Base-by-base conservation (phyloP, 2,113 vertebrate species). In the Phaetusa simplex region DNA sequence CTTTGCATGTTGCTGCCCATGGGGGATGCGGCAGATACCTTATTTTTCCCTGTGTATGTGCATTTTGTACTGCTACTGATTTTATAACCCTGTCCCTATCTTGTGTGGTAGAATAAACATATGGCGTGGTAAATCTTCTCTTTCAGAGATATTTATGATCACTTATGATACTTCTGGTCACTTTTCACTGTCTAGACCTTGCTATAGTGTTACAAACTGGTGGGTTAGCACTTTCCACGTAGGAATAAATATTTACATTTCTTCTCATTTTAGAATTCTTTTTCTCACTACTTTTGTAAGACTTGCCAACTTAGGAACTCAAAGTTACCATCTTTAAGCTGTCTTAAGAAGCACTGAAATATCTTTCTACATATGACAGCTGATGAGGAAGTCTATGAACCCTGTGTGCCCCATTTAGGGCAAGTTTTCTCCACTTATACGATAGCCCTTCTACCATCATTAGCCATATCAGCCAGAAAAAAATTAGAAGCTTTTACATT, bases 391-490 rank as follows among this genome's bases (percentile, higher is more conserved):
- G 18, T 24, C 34, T 83, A 10, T 22, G 27, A 73, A 66, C 0
- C 0, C 0, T 16, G 7, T 50, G 21, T 27, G 9, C 9, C 27
- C 43, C 7, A 3, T 53, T 79, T 67, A 30, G 9, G 40, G 15
- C 3, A 70, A n/a, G 27, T 67, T 43, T 93, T 56, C 36, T 84
- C 40, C 45, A 32, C 19, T 50, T 69, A 29, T 0, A 8, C 14
- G 22, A 19, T 42, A 34, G 1, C 47, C 8, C 11, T 86, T 42
- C 45, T 43, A 59, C 29, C 49, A 20, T 3, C 26, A 9, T 47
- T 26, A 88, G 45, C 47, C 19, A 29, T 52, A 52, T 30, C 52
- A 90, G 5, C 1, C 36, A 34, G 65, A 64, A 61, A 19, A 82
- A 82, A 43, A 38, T 32, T n/a, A 74, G 38, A 80, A 86, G 11